Evolutionary conservation across 2,797 vertebrate genomes (phyloP).

Genomic region (Alcedo quadribrachys): DNA sequence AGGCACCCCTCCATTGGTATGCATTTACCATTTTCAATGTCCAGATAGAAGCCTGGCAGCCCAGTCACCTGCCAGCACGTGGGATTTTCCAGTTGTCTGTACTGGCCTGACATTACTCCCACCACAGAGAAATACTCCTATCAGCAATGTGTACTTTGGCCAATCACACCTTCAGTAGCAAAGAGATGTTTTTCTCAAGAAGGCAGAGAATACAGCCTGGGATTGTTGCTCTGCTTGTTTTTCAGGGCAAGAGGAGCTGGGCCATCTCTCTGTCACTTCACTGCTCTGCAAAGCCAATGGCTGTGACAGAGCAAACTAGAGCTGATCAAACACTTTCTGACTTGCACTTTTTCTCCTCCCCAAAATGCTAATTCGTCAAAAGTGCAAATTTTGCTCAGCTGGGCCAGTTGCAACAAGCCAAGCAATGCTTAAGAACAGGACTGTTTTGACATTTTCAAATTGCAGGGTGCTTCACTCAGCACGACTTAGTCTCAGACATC

Average conservation of each 20-base stretch:
- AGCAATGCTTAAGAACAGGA: background rate
- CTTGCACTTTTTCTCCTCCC: background rate
- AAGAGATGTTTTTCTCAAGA: background rate
- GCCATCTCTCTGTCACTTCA: background rate
- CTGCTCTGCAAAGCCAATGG: background rate
- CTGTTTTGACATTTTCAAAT: background rate
- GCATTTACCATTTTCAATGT: background rate
- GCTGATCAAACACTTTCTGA: background rate
- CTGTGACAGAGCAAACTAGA: background rate
- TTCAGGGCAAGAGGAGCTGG: background rate
- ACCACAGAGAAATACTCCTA: background rate
- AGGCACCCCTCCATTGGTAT: rapidly evolving
- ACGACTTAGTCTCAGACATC: background rate
- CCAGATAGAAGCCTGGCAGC: background rate
- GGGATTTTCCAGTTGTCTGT: background rate
- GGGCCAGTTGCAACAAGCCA: background rate
- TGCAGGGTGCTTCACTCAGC: background rate
- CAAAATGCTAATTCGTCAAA: background rate
- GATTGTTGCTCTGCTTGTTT: background rate
- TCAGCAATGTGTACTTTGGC: background rate
- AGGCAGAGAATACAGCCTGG: background rate
- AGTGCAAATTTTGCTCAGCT: background rate
- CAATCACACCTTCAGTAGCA: background rate
- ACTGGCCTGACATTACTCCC: background rate
- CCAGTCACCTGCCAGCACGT: rapidly evolving